Evolutionary conservation across 2,888 invertebrate genomes (phyloP).

Genomic region (Drosophila robusta): DNA sequence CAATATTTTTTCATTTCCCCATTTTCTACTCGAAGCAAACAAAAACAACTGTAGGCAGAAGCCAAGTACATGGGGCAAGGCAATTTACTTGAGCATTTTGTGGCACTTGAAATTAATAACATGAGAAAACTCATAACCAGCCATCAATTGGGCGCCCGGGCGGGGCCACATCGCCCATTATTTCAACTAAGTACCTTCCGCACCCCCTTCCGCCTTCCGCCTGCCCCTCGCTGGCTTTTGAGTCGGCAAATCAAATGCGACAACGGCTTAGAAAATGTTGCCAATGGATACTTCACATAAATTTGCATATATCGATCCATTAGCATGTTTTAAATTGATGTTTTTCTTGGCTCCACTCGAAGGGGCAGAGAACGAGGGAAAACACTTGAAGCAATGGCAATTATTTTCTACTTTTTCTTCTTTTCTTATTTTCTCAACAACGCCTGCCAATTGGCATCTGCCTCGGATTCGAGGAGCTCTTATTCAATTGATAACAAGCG

Average conservation of each 20-base stretch:
- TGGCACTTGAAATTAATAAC: conserved; percentile 67
- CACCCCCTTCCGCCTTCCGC: not conserved
- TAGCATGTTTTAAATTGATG: conserved; percentile 27
- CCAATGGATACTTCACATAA: conserved; percentile 33
- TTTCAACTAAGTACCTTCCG: conserved; percentile 5
- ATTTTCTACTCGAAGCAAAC: conserved; percentile 12
- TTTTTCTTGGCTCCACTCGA: conserved; percentile 4
- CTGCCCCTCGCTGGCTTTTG: not conserved
- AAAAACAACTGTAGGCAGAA: conserved; percentile 3
- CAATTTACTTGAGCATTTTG: conserved; percentile 51
- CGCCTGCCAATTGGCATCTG: conserved; percentile 8
- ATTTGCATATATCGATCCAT: conserved; percentile 62
- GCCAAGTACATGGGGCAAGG: conserved; percentile 11
- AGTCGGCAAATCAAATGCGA: conserved; percentile 37
- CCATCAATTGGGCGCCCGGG: conserved; percentile 55
- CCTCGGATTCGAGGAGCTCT: conserved; percentile 26
- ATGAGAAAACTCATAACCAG: conserved; percentile 52
- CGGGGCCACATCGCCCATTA: conserved; percentile 23
- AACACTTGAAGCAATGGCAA: conserved; percentile 52
- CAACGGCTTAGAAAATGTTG: conserved; percentile 33
- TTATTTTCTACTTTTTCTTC: conserved; percentile 48
- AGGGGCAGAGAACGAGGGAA: not conserved
- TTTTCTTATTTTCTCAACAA: not conserved
- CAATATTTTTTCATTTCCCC: conserved; percentile 20
- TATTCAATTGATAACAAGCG: conserved; percentile 52